Evolutionary conservation across 2,113 vertebrate genomes (phyloP), one percentile per base, ranked within the genome.

Genomic region (Oreochromis aureus): DNA sequence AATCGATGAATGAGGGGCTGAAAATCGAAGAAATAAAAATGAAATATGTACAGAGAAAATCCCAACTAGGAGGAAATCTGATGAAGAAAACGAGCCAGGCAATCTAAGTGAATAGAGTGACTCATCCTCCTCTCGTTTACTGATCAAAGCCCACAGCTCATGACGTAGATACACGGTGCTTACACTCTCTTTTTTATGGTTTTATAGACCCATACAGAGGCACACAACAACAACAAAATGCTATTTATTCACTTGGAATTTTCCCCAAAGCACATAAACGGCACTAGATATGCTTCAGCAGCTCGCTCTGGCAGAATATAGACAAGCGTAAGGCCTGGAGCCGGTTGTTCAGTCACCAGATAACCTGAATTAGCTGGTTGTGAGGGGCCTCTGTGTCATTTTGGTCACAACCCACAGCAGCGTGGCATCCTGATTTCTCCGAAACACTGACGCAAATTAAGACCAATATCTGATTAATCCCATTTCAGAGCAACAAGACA

Each of bases 81-180:
- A 91, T 63, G 54, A 82, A 44, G 80, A 81, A 91, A 92, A 87
- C 44, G 66, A 91, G 90, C 56, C 63, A 53, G 61, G 27, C 80
- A 59, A 89, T 83, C 85, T 86, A 81, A 92, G 85, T 92, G 85
- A 93, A 90, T 30, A 30, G 88, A 81, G 76, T 95, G 94, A 96
- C 39, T 96, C 93, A 95, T 88, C 88, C 86, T 80, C 79, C 10
- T 12, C 89, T 91, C 87, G 41, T 91, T 90, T 88, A 88, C 86
- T 54, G 79, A 93, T 93, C 89, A 93, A 89, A 94, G 92, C 89
- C 44, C 63, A 80, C 27, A 41, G 89, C 82, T 87, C 54, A 39
- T 94, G 93, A 92, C 89, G 89, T 91, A 83, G 66, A 39, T 16
- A 53, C 71, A 63, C 9, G 16, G 73, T 34, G 48, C 83, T 88